Base-by-base conservation (phyloP, 2,797 vertebrate genomes). In the Pseudochirops cupreus region DNA sequence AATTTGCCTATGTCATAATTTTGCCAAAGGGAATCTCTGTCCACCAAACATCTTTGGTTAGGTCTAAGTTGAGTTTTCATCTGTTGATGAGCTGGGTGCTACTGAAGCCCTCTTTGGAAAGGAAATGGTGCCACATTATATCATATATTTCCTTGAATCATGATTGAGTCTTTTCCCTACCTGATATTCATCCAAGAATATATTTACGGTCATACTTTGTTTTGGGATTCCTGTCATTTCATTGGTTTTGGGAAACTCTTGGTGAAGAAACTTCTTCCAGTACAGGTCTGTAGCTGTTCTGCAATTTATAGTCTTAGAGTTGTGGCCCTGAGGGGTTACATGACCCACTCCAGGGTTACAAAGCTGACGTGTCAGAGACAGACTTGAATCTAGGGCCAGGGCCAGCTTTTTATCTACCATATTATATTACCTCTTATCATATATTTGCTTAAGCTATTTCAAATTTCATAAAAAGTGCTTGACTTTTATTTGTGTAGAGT, bases 401-500 rank as follows among this genome's bases (percentile, higher is more conserved):
- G 74, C 9, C 21, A 46, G 74, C 18, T 24, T 46, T 82, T 82
- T 9, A 39, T 82, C 18, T 0, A 46, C 21, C 9, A 46, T 3
- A 82, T 46, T n/a, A 46, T 82, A 46, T 82, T 82, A 26, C 39
- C 74, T 82, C 74, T 82, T 82, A 46, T 82, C n/a, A 46, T 82
- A 2, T 90, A 21, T 90, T 74, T 96, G 93, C 93, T 95, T 94
- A 94, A 74, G 9, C 52, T 92, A 82, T 94, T 94, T 92, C 39
- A 56, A 52, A 94, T 93, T 54, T 94, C 53, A 93, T 53, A 24
- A 89, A 95, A 90, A 91, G 46, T 26, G 18, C 58, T 67, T 67
- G 12, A 90, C 3, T 96, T 53, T 58, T 93, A 54, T 52, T 59
- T 93, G 57, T 93, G n/a, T 93, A 91, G 82, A 94, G 39, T 91